Base-by-base conservation (phyloP, 2,113 vertebrate species). In the Himantopus leucocephalus region DNA sequence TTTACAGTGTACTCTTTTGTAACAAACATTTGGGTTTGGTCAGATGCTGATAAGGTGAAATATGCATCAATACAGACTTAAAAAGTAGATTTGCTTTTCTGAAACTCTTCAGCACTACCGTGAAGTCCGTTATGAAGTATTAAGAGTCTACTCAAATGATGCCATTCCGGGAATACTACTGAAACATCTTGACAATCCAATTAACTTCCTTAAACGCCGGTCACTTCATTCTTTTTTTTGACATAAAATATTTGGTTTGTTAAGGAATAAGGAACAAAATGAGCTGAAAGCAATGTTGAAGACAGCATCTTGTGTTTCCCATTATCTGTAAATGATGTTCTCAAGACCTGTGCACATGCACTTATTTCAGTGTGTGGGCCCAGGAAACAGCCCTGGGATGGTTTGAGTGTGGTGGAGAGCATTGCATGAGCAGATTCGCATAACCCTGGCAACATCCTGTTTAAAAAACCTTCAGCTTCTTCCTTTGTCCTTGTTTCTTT, bases 361-460 rank as follows among this genome's bases (percentile, higher is more conserved):
- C 17, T 83, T 88, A n/a, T 24, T 91, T 70, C 90, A 23, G 35
- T 32, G 48, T 72, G 34, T 37, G 50, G 45, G 35, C 15, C 4
- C 39, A 78, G 22, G 32, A 82, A 58, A 71, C 27, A 70, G 35
- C 20, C 20, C 39, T 63, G 32, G 67, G 47, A 34, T 58, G 32
- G 67, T 66, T 58, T 17, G 26, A 76, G 24, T 62, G 55, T 70
- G 43, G 41, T 88, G 37, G 74, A 85, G 47, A 68, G 84, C 55
- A 82, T 18, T 68, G 27, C 16, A 22, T 21, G 63, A 82, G 20
- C 45, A 82, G 90, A 94, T 72, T 78, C 71, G 21, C 32, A 50
- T 90, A 96, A 95, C 85, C 76, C 50, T 76, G 81, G 63, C 50
- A 94, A 95, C 78, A 72, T 41, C n/a, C 19, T 90, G 58, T 32